phyloP scores from a whole-genome alignment of 35 echinoderm and acorn worm genomes.

The Heliocidaris tuberculata region DNA sequence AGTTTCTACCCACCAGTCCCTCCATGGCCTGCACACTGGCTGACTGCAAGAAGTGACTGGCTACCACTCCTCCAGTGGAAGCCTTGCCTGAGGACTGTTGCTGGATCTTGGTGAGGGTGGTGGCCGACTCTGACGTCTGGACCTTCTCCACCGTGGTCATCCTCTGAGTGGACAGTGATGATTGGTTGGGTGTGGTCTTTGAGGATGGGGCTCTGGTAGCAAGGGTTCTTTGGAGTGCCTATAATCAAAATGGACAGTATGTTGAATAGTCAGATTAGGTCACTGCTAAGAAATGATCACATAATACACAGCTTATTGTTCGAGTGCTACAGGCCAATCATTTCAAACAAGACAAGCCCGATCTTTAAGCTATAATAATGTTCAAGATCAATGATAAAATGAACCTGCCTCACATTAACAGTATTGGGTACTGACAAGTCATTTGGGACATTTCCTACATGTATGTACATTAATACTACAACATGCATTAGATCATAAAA shows the following conservation, averaged over 20 bases:
- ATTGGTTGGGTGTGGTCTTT: slow-evolving; percentile 7
- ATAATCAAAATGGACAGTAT: neutral
- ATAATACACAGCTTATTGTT: too few relatives aligned
- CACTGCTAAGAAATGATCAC: neutral
- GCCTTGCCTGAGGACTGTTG: neutral
- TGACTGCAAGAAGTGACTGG: slow-evolving; percentile 37
- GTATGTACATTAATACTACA: too few relatives aligned
- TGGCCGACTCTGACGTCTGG: slow-evolving; percentile 16
- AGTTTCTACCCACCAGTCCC: slow-evolving; percentile 12
- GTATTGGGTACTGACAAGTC: too few relatives aligned
- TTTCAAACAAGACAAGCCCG: too few relatives aligned
- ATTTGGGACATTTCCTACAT: too few relatives aligned
- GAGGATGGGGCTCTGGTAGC: neutral
- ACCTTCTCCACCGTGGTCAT: neutral
- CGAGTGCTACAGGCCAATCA: too few relatives aligned
- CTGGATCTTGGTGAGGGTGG: neutral
- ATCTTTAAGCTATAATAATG: too few relatives aligned
- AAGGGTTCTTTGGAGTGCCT: slow-evolving; percentile 40
- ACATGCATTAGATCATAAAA: too few relatives aligned
- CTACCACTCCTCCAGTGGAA: slow-evolving; percentile 5
- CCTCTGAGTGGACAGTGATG: neutral
- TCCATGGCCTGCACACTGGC: slow-evolving; percentile 33
- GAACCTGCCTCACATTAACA: too few relatives aligned
- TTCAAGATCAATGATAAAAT: too few relatives aligned
- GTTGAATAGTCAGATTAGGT: neutral